A percentile compares a stretch with the other conserved stretches of the same genome.
phyloP scores from a whole-genome alignment of 2,888 invertebrate genomes.

The Hirudinaria manillensis region DNA sequence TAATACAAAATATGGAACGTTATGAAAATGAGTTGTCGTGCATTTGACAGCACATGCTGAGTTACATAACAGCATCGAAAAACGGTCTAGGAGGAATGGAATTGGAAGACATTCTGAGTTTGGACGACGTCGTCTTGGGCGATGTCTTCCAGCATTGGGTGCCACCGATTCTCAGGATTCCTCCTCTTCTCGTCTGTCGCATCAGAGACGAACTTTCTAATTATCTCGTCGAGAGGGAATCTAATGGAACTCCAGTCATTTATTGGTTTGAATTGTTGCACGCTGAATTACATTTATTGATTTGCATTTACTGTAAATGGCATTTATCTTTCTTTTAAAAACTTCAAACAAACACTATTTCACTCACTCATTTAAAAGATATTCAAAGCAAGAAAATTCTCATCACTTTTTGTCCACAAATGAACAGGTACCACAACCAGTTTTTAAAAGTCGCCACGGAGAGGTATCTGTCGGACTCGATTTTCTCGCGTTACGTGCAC shows the following conservation, averaged over 20 bases:
- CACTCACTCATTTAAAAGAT: no score
- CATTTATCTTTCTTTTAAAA: background rate
- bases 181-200: conserved; percentile 42
- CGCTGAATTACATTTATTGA: no score
- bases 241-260: conserved; percentile 40
- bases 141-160: conserved; percentile 41
- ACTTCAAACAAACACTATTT: background rate
- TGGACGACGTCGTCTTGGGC: conserved; percentile 41
- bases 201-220: conserved; percentile 39
- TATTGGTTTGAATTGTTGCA: conserved; percentile 36
- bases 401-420: background rate
- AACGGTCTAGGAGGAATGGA: conserved; percentile 42
- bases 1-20: background rate
- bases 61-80: conserved; percentile 42
- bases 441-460: conserved; percentile 38
- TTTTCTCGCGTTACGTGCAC: conserved; percentile 40
- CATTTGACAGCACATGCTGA: conserved; percentile 36
- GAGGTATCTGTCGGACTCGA: conserved; percentile 37
- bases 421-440: conserved; percentile 38
- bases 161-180: conserved; percentile 46
- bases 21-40: background rate
- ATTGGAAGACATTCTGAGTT: conserved; percentile 41
- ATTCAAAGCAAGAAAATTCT: background rate
- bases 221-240: conserved; percentile 42
- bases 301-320: no score